Base-by-base conservation (phyloP, 2,113 vertebrate genomes). In the Romanogobio albipinnatus region DNA sequence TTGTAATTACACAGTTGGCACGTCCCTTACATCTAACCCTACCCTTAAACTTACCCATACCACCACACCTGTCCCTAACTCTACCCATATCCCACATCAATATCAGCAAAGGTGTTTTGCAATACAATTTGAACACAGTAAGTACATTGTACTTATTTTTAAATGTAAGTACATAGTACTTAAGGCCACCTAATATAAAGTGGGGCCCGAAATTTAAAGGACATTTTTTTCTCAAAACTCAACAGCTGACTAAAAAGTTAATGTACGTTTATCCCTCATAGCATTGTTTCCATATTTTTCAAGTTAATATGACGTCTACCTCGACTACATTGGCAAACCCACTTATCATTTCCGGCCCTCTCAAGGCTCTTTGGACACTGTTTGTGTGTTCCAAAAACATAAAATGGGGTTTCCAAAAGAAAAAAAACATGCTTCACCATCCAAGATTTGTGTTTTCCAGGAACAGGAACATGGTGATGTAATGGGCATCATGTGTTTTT, bases 371-470 rank as follows among this genome's bases (percentile, higher is more conserved):
- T 22, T 22, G 66, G 17, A 51, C 10, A 11, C 8, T 5, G 66
- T 2, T 70, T 70, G 14, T 53, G 47, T 53, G 26, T 53, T 53
- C 24, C 3, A 53, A 29, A 29, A 76, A 68, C 9, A 51, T 51
- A 51, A 51, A 5, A 51, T 15, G 14, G 13, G 4, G 49, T 51
- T 51, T 51, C 49, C 49, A 51, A 15, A 51, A 49, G 47, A 45
- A 45, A 49, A 51, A 51, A 51, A 58, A 58, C 56, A 22, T 61
- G 3, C 24, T 11, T 43, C 36, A 22, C 17, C 19, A 6, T 71
- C 53, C 74, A 56, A 76, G 49, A 76, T 56, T 17, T 76, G n/a
- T 36, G 24, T 22, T 81, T 64, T 66, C 61, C 39, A 81, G 79
- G 45, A 51, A 66, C 39, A 81, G 79, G 45, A 51, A 66, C 10